Conservation (phyloP, 1,140 invertebrate species). For the Drosophila subpulchrella region DNA sequence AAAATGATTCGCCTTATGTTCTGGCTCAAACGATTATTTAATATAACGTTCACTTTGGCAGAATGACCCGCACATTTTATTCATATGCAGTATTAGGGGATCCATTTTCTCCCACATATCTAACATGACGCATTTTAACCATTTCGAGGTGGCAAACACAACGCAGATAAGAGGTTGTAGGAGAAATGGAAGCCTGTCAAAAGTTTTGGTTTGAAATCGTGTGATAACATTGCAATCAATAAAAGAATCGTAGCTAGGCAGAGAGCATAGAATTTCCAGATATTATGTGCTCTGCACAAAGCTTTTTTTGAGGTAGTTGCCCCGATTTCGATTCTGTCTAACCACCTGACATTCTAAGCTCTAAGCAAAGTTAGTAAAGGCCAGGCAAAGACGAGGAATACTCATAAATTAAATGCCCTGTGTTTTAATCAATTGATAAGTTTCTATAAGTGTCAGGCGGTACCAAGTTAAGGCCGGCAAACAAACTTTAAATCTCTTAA, state of each 20-base stretch:
- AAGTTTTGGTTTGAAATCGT: slow-evolving; percentile 12
- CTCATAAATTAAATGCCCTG: slow-evolving; percentile 53
- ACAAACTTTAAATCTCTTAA: slow-evolving; percentile 15
- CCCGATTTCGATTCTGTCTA: slow-evolving; percentile 15
- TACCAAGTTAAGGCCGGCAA: slow-evolving; percentile 20
- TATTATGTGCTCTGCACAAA: slow-evolving; percentile 35
- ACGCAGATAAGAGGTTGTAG: slow-evolving; percentile 13
- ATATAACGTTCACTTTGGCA: not conserved
- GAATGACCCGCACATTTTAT: slow-evolving; percentile 11
- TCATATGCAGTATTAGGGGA: not conserved
- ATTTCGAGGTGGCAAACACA: slow-evolving; percentile 5
- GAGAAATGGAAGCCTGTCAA: slow-evolving; percentile 4
- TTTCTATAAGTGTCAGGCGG: slow-evolving; percentile 23
- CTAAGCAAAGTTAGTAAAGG: not conserved
- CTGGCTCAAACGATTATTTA: not conserved
- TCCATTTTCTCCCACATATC: not conserved
- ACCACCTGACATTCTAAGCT: slow-evolving; percentile 27
- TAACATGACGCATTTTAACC: slow-evolving; percentile 22
- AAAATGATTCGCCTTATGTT: not conserved
- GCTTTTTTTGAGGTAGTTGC: slow-evolving; percentile 24
- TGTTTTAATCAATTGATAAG: slow-evolving; percentile 55
- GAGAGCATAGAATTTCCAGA: slow-evolving; percentile 12
- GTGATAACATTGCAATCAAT: slow-evolving; percentile 56
- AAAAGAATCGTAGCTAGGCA: not conserved
- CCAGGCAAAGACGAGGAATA: slow-evolving; percentile 8